Base-by-base conservation (phyloP, 2,888 invertebrate genomes). In the Tipula confusa region DNA sequence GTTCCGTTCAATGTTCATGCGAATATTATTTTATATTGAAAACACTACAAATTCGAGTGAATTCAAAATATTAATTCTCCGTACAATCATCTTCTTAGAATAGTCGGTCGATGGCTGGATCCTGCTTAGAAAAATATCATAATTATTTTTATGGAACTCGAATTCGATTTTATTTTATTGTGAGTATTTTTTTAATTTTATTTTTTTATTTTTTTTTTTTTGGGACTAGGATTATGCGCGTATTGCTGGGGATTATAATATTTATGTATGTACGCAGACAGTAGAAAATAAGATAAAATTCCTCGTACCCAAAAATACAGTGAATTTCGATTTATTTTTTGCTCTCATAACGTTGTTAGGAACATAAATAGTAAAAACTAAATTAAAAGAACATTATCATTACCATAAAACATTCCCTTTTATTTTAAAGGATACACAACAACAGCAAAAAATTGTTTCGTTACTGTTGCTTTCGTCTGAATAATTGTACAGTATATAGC, bases 361-460 rank as follows among this genome's bases (percentile, higher is more conserved):
- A 64, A 24, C 64, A 64, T 9, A 64, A 24, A 64, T 24, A 64
- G 24, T 64, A 24, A 64, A 64, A 64, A 64, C 64, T 64, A 64
- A 64, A 64, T 64, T 64, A 64, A 64, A 64, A 24, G 64, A 64
- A 64, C 64, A 64, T 64, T 64, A 64, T 64, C 64, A 64, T 64
- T 64, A 64, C 64, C 64, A 64, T 64, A 64, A 24, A 64, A 64
- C 24, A 64, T 64, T 64, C 64, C 64, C 24, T 64, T 64, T 64
- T 24, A 64, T 64, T 64, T 64, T 64, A 64, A 64, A 24, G 64
- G 64, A 64, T 64, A 64, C 2, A 15, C n/a, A 7, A 0, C 2
- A 1, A 43, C 43, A 43, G 15, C 13, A 36, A 43, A 15, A 15
- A 43, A 15, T 1, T 43, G n/a, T 64, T 18, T n/a, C n/a, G n/a